These are phyloP conservation scores for Drosophila bocqueti DNA, from an alignment of 1,140 invertebrate genomes.

Conservation along the genomic window DNA sequence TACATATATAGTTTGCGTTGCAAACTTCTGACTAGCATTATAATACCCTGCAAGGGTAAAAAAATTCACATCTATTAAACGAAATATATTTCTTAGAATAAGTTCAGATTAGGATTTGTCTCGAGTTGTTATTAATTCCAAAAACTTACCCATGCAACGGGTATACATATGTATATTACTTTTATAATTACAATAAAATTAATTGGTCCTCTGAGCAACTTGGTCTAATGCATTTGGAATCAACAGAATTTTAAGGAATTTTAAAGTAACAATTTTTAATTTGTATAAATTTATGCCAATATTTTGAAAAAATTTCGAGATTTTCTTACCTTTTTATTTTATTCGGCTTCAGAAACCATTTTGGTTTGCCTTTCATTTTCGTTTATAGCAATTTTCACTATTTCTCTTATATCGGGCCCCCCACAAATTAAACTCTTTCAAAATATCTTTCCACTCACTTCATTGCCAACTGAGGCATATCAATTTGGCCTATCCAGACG, in stretches of 20 bases:
- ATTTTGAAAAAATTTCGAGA: not conserved
- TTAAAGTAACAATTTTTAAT: too few relatives aligned
- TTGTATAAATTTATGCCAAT: not conserved
- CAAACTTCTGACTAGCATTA: too few relatives aligned
- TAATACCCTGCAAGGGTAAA: too few relatives aligned
- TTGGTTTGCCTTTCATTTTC: conserved; percentile 14
- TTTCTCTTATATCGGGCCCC: conserved; percentile 25
- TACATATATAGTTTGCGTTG: too few relatives aligned
- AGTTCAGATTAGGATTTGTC: not conserved
- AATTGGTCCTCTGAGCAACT: too few relatives aligned
- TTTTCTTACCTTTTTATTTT: not conserved
- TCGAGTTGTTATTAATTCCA: too few relatives aligned
- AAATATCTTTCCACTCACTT: conserved; percentile 62
- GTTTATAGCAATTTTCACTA: not conserved
- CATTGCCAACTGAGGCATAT: conserved; percentile 68
- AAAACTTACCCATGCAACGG: too few relatives aligned
- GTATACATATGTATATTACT: too few relatives aligned
- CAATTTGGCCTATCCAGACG: conserved; percentile 41
- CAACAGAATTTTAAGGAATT: too few relatives aligned
- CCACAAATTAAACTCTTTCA: conserved; percentile 55
- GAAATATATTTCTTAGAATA: not conserved
- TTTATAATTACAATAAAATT: too few relatives aligned
- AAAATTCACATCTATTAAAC: not conserved
- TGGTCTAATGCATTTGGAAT: too few relatives aligned
- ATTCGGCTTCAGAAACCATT: not conserved